These are phyloP conservation scores for Pangasius krempfi DNA, from an alignment of 2,797 vertebrate genomes.

Conservation along the genomic window DNA sequence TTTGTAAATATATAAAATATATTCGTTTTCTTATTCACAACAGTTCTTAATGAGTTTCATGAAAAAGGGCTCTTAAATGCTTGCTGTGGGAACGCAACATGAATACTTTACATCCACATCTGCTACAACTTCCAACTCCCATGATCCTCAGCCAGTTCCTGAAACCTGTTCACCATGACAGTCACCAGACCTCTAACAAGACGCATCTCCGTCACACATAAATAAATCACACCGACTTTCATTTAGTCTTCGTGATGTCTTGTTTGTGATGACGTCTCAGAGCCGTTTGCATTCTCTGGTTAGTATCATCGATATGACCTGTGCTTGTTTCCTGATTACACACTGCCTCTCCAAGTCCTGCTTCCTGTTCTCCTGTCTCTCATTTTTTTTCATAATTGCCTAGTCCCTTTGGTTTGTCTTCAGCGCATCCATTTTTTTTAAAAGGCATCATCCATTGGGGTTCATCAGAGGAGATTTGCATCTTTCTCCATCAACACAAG, in stretches of 20 bases:
- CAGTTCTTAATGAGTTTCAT: constrained; percentile 78
- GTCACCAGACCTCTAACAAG: neutral
- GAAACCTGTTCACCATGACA: neutral
- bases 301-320: neutral
- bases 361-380: neutral
- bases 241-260: neutral
- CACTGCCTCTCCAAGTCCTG: neutral
- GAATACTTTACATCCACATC: neutral
- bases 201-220: neutral
- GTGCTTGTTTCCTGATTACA: neutral
- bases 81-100: constrained; percentile 64
- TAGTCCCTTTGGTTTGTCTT: constrained; percentile 10
- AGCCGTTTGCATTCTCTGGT: neutral
- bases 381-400: neutral
- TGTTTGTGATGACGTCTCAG: neutral
- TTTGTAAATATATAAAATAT: constrained; percentile 79
- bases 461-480: constrained; percentile 76
- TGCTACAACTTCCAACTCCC: neutral
- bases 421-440: constrained; percentile 76
- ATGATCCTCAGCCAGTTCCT: neutral
- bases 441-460: constrained; percentile 75
- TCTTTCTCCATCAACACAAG: constrained; percentile 65
- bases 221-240: neutral
- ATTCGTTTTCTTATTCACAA: constrained; percentile 83
- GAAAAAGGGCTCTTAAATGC: constrained; percentile 73